Evolutionary conservation across 1,140 invertebrate genomes (phyloP), one percentile per base, ranked within the genome.

Genomic region (Antheraea mylitta): DNA sequence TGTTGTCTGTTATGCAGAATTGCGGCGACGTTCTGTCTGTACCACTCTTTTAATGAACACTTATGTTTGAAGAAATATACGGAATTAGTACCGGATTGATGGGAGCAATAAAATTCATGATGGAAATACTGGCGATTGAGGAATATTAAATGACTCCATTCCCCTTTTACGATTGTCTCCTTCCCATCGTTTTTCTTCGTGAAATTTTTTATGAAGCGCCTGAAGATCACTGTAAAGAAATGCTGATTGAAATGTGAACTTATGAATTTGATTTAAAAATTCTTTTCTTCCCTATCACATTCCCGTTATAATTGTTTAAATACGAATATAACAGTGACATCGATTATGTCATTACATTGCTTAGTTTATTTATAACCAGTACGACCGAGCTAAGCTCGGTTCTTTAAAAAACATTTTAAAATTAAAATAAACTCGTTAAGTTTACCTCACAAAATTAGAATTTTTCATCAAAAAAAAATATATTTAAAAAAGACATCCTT

Each of bases 51-150:
- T 53, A 53, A 53, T 53, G 45, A 53, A 53, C 45, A 53, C 45
- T 53, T 53, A 53, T 53, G 45, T 53, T 53, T 53, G 45, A 53
- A 53, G 45, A 53, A 53, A 53, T 53, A 53, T 53, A 53, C 45
- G 45, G 45, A 53, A 53, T 53, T 53, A 53, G 45, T 53, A 53
- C 13, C 45, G 45, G 45, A 53, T 53, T 53, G 45, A 53, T 53
- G 45, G 45, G 9, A 53, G 45, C 16, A 53, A 53, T 53, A 53
- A 53, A 53, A 53, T 53, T 53, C 45, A 53, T 53, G 45, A 53
- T 53, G 16, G 45, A 53, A 53, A 16, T 53, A 53, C 45, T 53
- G 45, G 45, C 45, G 45, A 53, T 53, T 6, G 45, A 53, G 45
- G 45, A 53, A 53, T 53, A n/a, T 53, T 53, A 53, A 53, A 53